phyloP scores from a whole-genome alignment of 2,888 invertebrate species.

The Masnerella sp. region DNA sequence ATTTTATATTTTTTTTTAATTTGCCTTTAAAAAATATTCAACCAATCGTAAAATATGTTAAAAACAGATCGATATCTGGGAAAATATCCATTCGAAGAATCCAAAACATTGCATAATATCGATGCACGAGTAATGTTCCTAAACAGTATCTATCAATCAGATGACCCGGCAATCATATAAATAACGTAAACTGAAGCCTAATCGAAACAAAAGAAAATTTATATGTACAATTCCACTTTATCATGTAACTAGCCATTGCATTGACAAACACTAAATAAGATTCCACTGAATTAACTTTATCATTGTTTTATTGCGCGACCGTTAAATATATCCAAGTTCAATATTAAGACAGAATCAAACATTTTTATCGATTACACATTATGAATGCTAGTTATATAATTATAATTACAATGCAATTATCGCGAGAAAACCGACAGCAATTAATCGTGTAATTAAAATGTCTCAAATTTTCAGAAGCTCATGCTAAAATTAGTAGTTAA shows the following conservation, averaged over 20 bases:
- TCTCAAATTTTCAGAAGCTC: too few relatives aligned
- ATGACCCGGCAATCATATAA: conserved; percentile 54
- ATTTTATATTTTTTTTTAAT: conserved; percentile 4
- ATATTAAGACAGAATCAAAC: not conserved
- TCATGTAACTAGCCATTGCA: conserved; percentile 12
- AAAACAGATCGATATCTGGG: conserved; percentile 45
- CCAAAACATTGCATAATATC: conserved; percentile 51
- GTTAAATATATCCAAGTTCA: not conserved
- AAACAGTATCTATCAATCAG: conserved; percentile 52
- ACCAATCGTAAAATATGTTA: too few relatives aligned
- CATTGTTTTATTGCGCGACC: too few relatives aligned
- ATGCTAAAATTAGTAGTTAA: too few relatives aligned
- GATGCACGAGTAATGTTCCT: conserved; percentile 45
- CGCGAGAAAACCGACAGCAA: too few relatives aligned
- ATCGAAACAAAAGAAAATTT: conserved; percentile 30
- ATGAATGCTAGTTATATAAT: not conserved
- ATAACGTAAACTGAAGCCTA: conserved; percentile 40
- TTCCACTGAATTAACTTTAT: not conserved
- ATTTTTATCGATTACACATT: not conserved
- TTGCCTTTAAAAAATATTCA: conserved; percentile 29
- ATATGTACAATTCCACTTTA: conserved; percentile 27
- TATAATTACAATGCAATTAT: too few relatives aligned
- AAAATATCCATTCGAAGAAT: conserved; percentile 55
- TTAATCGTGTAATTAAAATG: too few relatives aligned
- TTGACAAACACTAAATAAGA: conserved; percentile 8